A percentile compares a stretch with the other conserved stretches of the same genome.
phyloP scores from a whole-genome alignment of 2,113 vertebrate species.

The Callithrix jacchus region DNA sequence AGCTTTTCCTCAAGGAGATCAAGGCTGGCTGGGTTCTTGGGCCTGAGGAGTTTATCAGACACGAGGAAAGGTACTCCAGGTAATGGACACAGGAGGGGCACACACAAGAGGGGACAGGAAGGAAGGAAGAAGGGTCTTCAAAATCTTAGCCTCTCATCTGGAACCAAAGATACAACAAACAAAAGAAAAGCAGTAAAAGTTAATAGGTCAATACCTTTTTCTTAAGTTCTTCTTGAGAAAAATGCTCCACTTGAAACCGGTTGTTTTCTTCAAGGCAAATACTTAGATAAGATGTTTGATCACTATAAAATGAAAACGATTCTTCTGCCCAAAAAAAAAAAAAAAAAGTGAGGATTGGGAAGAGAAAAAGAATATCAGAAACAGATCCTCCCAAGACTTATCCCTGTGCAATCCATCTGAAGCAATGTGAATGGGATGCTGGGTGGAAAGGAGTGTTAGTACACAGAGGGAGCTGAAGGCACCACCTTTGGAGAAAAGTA shows the following conservation, averaged over 20 bases:
- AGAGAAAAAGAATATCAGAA: conserved; percentile 61
- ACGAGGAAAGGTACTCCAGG: fast-evolving
- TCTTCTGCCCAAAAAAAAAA: conserved; percentile 85
- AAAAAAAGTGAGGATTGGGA: background rate
- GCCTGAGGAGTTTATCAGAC: background rate
- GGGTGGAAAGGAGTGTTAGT: background rate
- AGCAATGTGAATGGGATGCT: background rate
- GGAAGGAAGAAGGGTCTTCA: background rate
- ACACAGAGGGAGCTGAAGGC: conserved; percentile 42
- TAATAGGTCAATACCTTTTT: conserved; percentile 85
- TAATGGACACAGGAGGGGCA: fast-evolving
- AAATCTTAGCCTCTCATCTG: background rate
- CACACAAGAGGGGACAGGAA: background rate
- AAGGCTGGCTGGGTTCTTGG: background rate
- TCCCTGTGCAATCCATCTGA: background rate
- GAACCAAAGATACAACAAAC: conserved; percentile 31
- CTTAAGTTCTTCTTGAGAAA: conserved; percentile 90
- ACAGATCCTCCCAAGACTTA: background rate
- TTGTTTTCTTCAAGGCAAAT: conserved; percentile 91
- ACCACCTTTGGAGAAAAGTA: conserved; percentile 52
- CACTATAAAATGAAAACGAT: conserved; percentile 90
- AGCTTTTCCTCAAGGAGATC: no score
- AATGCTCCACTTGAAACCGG: conserved; percentile 85
- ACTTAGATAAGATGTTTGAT: conserved; percentile 97
- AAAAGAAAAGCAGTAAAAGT: background rate